Conservation (phyloP, 1,140 invertebrate species). For the Whitmania pigra region DNA sequence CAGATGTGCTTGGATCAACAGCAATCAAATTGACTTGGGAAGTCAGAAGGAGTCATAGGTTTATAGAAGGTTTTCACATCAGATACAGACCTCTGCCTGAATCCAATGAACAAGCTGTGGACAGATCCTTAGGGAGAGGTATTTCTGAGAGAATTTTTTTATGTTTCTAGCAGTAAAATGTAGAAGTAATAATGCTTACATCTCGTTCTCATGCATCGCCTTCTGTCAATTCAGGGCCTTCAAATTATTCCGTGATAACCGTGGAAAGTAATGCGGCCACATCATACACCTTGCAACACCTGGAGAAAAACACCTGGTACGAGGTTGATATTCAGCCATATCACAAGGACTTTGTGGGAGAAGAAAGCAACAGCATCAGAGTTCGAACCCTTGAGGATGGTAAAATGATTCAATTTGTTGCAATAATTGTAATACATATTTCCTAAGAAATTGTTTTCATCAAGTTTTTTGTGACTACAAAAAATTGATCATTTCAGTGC, state of each 20-base stretch:
- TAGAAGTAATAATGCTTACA: too few relatives aligned
- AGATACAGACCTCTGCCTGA: constrained; percentile 64
- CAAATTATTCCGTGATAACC: constrained; percentile 26
- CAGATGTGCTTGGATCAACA: constrained; percentile 63
- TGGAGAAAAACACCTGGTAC: constrained; percentile 71
- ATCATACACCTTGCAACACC: constrained; percentile 54
- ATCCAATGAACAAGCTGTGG: constrained; percentile 29
- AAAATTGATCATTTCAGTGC: neutral
- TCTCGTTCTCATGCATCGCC: too few relatives aligned
- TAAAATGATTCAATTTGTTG: constrained; percentile 23
- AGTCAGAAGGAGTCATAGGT: constrained; percentile 37
- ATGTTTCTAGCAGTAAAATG: too few relatives aligned
- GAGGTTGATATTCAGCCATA: constrained; percentile 49
- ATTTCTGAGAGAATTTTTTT: too few relatives aligned
- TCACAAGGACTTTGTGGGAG: constrained; percentile 64
- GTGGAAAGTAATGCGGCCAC: constrained; percentile 37
- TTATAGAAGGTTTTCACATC: constrained; percentile 78
- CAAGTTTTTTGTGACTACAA: too few relatives aligned
- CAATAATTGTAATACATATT: too few relatives aligned
- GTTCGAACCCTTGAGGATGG: constrained; percentile 45
- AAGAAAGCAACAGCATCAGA: constrained; percentile 49
- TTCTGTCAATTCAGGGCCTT: neutral
- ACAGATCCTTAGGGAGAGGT: too few relatives aligned
- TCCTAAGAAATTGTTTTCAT: too few relatives aligned
- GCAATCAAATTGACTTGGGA: constrained; percentile 72